Base-by-base conservation (phyloP, 2,888 invertebrate genomes). In the Erannis defoliaria region DNA sequence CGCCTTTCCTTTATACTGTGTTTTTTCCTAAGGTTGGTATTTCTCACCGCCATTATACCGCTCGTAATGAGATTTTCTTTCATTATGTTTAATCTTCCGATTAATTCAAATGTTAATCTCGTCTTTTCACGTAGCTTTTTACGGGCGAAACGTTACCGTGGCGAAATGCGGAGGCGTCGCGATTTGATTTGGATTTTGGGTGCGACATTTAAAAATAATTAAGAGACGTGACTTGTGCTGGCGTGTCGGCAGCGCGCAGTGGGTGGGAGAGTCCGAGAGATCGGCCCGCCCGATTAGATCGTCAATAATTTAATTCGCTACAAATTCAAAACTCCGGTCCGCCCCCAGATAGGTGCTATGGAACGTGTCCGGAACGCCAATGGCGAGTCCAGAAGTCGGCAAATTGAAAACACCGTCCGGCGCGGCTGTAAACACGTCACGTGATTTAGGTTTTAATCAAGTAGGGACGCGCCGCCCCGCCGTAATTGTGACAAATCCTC, bases 391-490 rank as follows among this genome's bases (percentile, higher is more conserved):
- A 85, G 88, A 81, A 89, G 88, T 89, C 87, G 88, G 86, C 90
- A 92, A 93, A 93, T 92, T 93, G 92, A 92, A 92, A 92, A 93
- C 92, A 92, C 92, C 92, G 62, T 92, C 89, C 85, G 89, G 89
- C 87, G 86, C 72, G 86, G 89, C 91, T 92, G 93, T 93, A 93
- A 92, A 93, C 93, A 92, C 91, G 93, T 92, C 93, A 92, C 93
- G 93, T 93, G 93, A 93, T 93, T 93, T 93, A 93, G 93, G 92
- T 92, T 93, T 93, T 93, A 93, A 93, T 93, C 93, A 93, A 93
- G 91, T 88, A 89, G 90, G 91, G 90, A 89, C 92, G 88, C 89
- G 80, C 86, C 86, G 84, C 85, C 87, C 87, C 80, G 85, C 81
- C 89, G 92, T 93, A 93, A 93, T 93, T 93, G 93, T 92, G 93